Evolutionary conservation across 2,113 vertebrate genomes (phyloP).

Genomic region (Gallinago paraguaiae): DNA sequence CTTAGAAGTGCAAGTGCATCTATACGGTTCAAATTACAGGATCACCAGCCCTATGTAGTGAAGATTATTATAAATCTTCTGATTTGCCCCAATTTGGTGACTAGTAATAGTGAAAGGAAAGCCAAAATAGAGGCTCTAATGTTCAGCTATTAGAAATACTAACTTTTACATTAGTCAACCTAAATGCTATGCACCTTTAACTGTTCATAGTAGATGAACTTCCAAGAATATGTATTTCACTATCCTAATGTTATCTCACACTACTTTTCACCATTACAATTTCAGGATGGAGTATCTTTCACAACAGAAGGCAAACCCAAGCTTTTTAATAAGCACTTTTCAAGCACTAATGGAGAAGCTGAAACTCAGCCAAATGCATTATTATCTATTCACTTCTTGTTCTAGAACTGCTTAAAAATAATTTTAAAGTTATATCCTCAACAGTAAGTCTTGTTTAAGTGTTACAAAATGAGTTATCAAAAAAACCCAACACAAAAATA

Average conservation of each 20-base stretch:
- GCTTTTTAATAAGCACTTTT: background rate
- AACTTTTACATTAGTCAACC: background rate
- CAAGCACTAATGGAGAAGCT: background rate
- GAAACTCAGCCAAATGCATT: background rate
- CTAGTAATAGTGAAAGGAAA: background rate
- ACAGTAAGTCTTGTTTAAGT: background rate
- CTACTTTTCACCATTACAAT: background rate
- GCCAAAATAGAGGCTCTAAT: background rate
- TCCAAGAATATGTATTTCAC: background rate
- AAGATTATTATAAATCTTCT: background rate
- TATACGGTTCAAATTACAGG: background rate
- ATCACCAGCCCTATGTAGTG: background rate
- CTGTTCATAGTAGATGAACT: background rate
- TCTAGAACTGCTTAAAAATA: background rate
- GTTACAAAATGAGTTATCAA: background rate
- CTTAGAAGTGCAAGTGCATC: background rate
- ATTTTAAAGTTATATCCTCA: background rate
- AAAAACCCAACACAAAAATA: background rate
- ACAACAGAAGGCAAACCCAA: background rate
- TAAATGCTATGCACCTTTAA: background rate
- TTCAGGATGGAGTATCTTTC: background rate
- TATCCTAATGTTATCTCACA: background rate
- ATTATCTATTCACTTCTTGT: background rate
- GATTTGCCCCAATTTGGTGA: background rate
- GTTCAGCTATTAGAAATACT: background rate